Base-by-base conservation (phyloP, 2,888 invertebrate species). In the Amphipoea oculea region DNA sequence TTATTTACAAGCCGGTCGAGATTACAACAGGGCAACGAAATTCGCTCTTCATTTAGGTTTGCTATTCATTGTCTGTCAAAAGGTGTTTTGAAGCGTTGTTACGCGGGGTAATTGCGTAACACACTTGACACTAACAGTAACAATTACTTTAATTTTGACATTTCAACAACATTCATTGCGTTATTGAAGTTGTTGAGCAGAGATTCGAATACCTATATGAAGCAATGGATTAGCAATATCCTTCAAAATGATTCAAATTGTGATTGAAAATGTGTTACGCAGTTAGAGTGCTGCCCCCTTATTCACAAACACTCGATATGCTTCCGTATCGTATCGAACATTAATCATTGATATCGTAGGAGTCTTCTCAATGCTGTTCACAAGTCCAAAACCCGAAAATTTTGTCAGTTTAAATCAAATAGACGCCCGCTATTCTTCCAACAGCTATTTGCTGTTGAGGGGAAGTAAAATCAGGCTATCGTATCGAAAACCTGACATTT, bases 1-100 rank as follows among this genome's bases (percentile, higher is more conserved):
- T 76, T 84, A 83, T 83, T 73, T 80, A 84, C 36, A 78, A 81
- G 54, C 54, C 40, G 29, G 75, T 66, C 36, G 54, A 78, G 57
- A 76, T 78, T 70, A 68, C n/a, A 60, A 81, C 57, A 73, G 51
- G 48, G 63, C 17, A 60, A 51, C 51, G 60, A 36, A 57, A 73
- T 68, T 69, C 6, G 42, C n/a, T 45, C n/a, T 65, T 54, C 40
- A 54, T 81, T 73, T n/a, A 23, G 40, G 12, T 20, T 62, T 66
- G 3, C 4, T 48, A 20, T 29, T 17, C 11, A 57, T 12, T 54
- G 12, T 63, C 12, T 63, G n/a, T 51, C 57, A 23, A 80, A 70
- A 17, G n/a, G 1, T 17, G 23, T 48, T 29, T 23, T 51, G 23
- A 69, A 62, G 60, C n/a, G 29, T 29, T 48, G 12, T 51, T 42